These are phyloP conservation scores for Drosophila parthenogenetica DNA, from an alignment of 2,888 invertebrate species.

Conservation along the genomic window DNA sequence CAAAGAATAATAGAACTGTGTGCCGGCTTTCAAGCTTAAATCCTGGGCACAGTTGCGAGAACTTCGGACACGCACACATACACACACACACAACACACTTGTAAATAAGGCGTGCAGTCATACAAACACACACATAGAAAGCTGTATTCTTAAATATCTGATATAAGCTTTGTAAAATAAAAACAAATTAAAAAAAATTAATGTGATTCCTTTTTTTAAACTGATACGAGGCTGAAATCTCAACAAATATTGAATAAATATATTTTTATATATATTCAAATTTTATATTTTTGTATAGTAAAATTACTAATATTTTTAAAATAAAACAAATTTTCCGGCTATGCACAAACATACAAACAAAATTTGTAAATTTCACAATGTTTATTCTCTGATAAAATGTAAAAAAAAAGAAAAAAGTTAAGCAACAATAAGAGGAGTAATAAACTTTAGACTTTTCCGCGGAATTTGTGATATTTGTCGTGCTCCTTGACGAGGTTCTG, in stretches of 20 bases:
- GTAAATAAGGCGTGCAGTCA: neutral
- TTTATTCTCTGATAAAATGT: neutral
- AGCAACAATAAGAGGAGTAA: neutral
- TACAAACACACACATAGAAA: neutral
- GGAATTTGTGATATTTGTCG: constrained; percentile 84
- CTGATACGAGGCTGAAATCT: too few relatives aligned
- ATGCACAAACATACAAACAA: too few relatives aligned
- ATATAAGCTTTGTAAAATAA: constrained; percentile 4
- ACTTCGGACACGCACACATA: neutral
- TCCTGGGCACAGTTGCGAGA: constrained; percentile 1
- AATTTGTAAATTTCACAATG: neutral
- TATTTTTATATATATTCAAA: too few relatives aligned
- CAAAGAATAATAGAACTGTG: neutral
- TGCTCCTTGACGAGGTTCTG: constrained; percentile 82
- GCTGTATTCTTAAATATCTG: too few relatives aligned
- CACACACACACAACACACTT: neutral
- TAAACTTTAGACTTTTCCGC: constrained; percentile 81
- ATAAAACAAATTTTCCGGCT: too few relatives aligned
- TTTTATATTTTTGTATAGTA: too few relatives aligned
- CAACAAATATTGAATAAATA: too few relatives aligned
- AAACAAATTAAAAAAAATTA: neutral
- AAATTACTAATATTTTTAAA: too few relatives aligned
- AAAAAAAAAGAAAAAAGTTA: neutral
- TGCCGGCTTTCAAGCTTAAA: constrained; percentile 8
- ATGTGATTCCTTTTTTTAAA: too few relatives aligned